phyloP scores from a whole-genome alignment of 1,140 invertebrate species.

The Brachionus rubens region DNA sequence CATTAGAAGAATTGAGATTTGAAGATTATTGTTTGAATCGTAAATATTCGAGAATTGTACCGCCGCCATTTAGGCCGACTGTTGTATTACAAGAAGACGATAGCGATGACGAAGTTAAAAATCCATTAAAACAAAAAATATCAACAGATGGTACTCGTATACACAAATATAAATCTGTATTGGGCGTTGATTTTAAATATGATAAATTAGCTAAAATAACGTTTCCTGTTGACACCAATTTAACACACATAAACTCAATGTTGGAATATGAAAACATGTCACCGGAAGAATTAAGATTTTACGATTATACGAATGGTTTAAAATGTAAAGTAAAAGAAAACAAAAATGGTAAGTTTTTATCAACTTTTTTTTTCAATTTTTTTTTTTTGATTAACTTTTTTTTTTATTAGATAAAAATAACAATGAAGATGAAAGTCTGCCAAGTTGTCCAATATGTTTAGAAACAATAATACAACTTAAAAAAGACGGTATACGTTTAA shows the following conservation, averaged over 20 bases:
- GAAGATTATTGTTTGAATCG: conserved; percentile 17
- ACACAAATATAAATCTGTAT: neutral
- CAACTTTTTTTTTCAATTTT: too few relatives aligned
- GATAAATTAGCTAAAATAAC: neutral
- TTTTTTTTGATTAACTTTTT: too few relatives aligned
- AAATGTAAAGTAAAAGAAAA: neutral
- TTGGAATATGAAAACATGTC: conserved; percentile 27
- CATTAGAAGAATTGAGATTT: conserved; percentile 13
- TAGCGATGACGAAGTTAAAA: neutral
- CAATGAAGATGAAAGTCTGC: neutral
- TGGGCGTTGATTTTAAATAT: neutral
- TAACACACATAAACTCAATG: conserved; percentile 17
- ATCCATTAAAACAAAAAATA: neutral
- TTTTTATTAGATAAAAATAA: conserved; percentile 27
- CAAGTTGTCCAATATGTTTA: conserved; percentile 12
- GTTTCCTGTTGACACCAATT: neutral
- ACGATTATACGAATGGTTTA: neutral
- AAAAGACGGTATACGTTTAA: conserved; percentile 1
- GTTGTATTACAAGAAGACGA: too few relatives aligned
- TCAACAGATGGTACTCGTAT: neutral
- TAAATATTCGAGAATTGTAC: neutral
- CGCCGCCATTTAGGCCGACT: neutral
- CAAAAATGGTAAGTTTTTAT: neutral
- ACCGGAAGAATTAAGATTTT: conserved; percentile 20
- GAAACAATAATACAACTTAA: conserved; percentile 3